Base-by-base conservation (phyloP, 2,888 invertebrate species). In the Stenodema calcarata region DNA sequence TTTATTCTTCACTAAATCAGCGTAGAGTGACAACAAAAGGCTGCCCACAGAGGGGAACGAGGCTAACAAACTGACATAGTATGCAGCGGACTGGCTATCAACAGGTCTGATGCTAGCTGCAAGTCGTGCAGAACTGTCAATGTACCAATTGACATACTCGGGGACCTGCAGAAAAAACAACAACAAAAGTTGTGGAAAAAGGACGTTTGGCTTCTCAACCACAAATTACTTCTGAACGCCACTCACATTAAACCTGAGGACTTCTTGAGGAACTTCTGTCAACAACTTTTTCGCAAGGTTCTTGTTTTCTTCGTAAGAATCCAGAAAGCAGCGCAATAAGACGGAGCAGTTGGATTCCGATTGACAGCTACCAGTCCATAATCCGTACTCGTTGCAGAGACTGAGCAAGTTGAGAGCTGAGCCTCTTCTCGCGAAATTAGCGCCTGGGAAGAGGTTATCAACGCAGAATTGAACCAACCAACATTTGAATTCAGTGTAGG, bases 241-340 rank as follows among this genome's bases (percentile, higher is more conserved):
- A 78, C 86, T 88, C 86, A 88, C 89, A 30, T 88, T 88, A 89
- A 90, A 89, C 87, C 90, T 89, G 35, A 90, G 89, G 78, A 89
- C 90, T 88, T 70, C 89, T n/a, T 78, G 62, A 14, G 88, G 88
- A 47, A 88, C 87, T 50, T 76, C 76, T 0, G 78, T 62, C 16
- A 89, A 76, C 81, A 96, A 91, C 1, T 92, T 91, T 12, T 94
- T 91, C 0, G 95, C 94, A 85, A 94, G 90, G 0, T 92, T 92
- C 90, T 97, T 96, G 90, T 96, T 97, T 11, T 92, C 92, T 90
- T 97, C 97, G 89, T 96, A 97, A 12, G 95, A 94, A 90, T 97
- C 97, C 35, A 93, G 92, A n/a, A 96, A 90, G 84, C 93, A 93
- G 0, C 91, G 89, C 47, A 94, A 90, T n/a, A 94, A 89, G 44